Conservation (phyloP, 2,888 invertebrate species). For the Rotaria macrura region DNA sequence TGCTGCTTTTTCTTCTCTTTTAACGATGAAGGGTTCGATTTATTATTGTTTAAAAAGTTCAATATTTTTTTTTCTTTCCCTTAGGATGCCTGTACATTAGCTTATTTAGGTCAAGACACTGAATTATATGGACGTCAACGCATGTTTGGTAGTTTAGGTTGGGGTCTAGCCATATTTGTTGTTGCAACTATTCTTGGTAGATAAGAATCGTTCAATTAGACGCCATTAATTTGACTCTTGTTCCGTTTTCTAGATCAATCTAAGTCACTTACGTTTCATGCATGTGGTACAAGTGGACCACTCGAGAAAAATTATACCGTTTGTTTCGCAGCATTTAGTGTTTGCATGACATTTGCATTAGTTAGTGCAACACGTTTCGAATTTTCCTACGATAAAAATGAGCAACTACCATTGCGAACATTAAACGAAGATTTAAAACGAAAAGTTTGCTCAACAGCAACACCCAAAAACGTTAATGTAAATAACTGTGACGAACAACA, state of each 20-base stretch:
- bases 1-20: too few species aligned
- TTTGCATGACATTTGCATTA: constrained; percentile 85
- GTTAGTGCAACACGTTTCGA: constrained; percentile 76
- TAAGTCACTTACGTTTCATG: constrained; percentile 82
- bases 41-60: neutral
- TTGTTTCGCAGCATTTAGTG: constrained; percentile 92
- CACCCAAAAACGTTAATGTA: neutral
- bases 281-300: constrained; percentile 67
- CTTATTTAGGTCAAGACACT: constrained; percentile 66
- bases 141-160: constrained; percentile 93
- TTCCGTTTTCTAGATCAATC: constrained; percentile 68
- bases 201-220: neutral
- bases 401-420: constrained; percentile 33
- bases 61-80: neutral
- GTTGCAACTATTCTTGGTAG: constrained; percentile 59
- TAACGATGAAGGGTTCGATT: too few species aligned
- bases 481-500: neutral
- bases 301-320: constrained; percentile 95
- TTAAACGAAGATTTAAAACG: constrained; percentile 28
- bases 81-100: constrained; percentile 53
- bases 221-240: too few species aligned
- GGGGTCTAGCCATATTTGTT: constrained; percentile 97
- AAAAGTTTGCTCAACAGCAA: neutral
- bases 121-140: constrained; percentile 77
- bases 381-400: constrained; percentile 48